Percentiles rank a stretch among this genome's conserved stretches.
phyloP scores from a whole-genome alignment of 2,113 vertebrate species.

The Pollimyrus isidori region DNA sequence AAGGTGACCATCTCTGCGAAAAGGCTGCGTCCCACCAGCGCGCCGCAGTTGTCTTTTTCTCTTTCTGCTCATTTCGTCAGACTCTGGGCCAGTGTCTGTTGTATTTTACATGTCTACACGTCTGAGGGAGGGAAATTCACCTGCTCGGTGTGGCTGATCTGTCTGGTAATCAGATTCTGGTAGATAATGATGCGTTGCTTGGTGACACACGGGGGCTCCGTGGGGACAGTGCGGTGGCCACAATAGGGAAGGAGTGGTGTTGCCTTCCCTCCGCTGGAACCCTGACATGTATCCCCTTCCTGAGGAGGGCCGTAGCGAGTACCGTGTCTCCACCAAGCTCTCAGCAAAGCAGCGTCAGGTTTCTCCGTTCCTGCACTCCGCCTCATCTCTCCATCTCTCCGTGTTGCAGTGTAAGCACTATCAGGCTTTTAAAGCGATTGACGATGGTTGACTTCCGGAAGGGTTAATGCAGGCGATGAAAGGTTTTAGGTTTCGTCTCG shows the following conservation, averaged over 20 bases:
- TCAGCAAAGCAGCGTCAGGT: background rate
- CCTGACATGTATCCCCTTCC: background rate
- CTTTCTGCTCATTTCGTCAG: background rate
- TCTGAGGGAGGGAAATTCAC: background rate
- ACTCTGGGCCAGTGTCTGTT: background rate
- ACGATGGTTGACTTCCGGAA: background rate
- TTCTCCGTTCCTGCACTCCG: background rate
- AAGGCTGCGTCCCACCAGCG: background rate
- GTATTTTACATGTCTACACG: no score
- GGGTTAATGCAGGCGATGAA: background rate
- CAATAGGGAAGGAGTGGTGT: background rate
- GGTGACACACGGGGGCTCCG: background rate
- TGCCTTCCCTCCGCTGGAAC: background rate
- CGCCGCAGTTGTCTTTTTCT: background rate
- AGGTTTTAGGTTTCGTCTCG: background rate
- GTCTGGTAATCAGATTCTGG: background rate
- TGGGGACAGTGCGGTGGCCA: background rate
- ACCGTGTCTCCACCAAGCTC: background rate
- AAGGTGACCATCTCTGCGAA: background rate
- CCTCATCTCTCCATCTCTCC: background rate
- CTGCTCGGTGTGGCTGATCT: background rate
- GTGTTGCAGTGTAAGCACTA: background rate
- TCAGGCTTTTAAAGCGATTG: background rate
- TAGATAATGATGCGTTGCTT: slow-evolving; percentile 7
- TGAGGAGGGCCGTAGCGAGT: background rate